Evolutionary conservation across 2,797 vertebrate species (phyloP).

Genomic region (Hoplostethus atlanticus): DNA sequence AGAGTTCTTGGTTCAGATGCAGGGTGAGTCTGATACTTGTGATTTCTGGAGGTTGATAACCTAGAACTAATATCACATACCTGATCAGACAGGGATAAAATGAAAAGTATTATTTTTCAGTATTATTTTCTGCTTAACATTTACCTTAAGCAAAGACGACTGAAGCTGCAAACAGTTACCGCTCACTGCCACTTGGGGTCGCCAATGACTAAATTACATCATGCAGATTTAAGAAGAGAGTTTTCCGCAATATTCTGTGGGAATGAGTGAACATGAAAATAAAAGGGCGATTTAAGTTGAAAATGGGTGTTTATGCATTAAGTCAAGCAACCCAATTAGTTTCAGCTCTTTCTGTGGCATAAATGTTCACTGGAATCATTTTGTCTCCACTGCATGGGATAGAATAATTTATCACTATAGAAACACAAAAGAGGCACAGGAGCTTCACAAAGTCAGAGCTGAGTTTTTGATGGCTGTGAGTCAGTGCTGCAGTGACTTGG

Average conservation of each 20-base stretch:
- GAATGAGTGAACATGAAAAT: not conserved
- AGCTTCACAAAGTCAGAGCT: not conserved
- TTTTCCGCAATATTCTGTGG: too few relatives aligned
- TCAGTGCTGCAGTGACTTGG: not conserved
- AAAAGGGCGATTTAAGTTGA: not conserved
- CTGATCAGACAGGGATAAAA: not conserved
- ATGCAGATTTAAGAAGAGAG: too few relatives aligned
- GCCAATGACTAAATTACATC: too few relatives aligned
- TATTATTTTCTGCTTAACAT: too few relatives aligned
- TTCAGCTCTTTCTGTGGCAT: not conserved
- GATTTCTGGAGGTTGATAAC: not conserved
- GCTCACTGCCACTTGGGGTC: too few relatives aligned
- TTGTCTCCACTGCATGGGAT: not conserved
- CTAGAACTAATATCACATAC: too few relatives aligned
- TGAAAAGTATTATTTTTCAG: not conserved
- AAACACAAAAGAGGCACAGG: not conserved
- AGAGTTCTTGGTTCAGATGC: slow-evolving; percentile 99
- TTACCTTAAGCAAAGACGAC: too few relatives aligned
- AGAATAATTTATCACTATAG: not conserved
- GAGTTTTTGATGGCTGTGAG: too few relatives aligned
- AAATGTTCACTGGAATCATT: not conserved
- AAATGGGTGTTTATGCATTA: too few relatives aligned
- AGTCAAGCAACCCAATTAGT: not conserved
- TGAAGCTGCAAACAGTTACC: too few relatives aligned
- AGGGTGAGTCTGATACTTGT: slow-evolving; percentile 83